Conservation (phyloP, 2,113 vertebrate species). For the Chroicocephalus ridibundus region DNA sequence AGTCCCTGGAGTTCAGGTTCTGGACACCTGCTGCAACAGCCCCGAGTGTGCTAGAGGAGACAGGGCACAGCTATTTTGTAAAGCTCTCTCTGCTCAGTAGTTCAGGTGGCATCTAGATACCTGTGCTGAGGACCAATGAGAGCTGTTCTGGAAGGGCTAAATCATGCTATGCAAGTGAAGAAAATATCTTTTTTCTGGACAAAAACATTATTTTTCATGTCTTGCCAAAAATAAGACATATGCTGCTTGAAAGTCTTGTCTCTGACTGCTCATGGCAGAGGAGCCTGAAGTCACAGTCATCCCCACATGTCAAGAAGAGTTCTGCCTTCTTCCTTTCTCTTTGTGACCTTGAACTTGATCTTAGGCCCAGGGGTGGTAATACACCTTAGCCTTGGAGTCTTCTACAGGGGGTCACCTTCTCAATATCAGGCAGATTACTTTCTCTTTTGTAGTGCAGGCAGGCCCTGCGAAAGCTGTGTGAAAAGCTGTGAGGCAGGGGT, state of each 20-base stretch:
- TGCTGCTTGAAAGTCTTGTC: background rate
- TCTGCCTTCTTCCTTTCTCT: background rate
- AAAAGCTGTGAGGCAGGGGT: background rate
- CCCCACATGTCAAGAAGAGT: background rate
- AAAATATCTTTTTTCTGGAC: background rate
- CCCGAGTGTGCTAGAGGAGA: accelerated
- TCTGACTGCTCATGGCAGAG: background rate
- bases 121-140: background rate
- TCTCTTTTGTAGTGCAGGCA: background rate
- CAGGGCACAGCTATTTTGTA: background rate
- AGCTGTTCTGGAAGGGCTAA: background rate
- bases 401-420: background rate
- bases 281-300: background rate
- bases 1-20: background rate
- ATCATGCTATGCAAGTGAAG: background rate
- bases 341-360: background rate
- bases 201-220: background rate
- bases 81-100: background rate
- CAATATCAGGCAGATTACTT: background rate
- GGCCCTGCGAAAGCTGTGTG: background rate
- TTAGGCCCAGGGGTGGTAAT: background rate
- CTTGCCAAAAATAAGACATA: background rate
- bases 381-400: background rate
- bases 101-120: background rate
- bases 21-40: background rate